A percentile compares a stretch with the other conserved stretches of the same genome.
These are phyloP conservation scores for Aurelia coerulea DNA, from an alignment of 30 jellyfish, hydroid and myxozoan species.

Conservation along the genomic window DNA sequence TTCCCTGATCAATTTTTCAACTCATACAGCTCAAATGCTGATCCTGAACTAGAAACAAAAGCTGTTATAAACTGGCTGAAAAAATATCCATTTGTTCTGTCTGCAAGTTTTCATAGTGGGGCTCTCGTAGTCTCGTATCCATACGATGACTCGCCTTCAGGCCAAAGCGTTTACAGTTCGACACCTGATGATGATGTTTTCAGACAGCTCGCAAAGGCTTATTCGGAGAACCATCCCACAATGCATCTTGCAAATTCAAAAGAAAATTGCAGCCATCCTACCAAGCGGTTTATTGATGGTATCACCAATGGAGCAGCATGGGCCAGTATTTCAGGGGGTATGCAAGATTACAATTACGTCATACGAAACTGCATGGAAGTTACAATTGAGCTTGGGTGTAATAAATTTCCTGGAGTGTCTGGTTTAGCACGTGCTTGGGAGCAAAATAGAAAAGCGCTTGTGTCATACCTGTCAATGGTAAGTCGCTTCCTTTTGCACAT, in stretches of 20 bases:
- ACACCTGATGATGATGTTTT: constrained; percentile 99
- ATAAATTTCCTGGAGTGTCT: constrained; percentile 77
- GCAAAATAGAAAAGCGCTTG: constrained; percentile 84
- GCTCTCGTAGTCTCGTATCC: constrained; percentile 99
- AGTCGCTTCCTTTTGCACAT: constrained; percentile 4
- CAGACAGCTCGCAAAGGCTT: constrained; percentile 95
- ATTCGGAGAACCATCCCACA: constrained; percentile 98
- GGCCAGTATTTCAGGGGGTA: constrained; percentile 96
- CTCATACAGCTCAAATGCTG: constrained; percentile 61
- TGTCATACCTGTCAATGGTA: constrained; percentile 81
- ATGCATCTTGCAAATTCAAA: constrained; percentile 97
- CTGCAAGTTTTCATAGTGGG: constrained; percentile 99
- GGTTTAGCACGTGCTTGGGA: constrained; percentile 85
- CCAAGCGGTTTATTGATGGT: constrained; percentile 94
- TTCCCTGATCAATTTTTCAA: constrained; percentile 99
- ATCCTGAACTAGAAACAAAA: constrained; percentile 92
- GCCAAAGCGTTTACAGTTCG: constrained; percentile 96
- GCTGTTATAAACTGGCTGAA: constrained; percentile 97
- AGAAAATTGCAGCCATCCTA: constrained; percentile 90
- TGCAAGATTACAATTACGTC: constrained; percentile 99
- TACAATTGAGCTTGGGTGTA: constrained; percentile 96
- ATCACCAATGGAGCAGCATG: constrained; percentile 99
- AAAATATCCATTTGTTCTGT: constrained; percentile 84
- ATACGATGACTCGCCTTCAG: constrained; percentile 99
- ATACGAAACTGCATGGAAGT: constrained; percentile 91